A percentile compares a stretch with the other conserved stretches of the same genome.
phyloP scores from a whole-genome alignment of 2,888 invertebrate genomes.

The Oxystoma pomonae region DNA sequence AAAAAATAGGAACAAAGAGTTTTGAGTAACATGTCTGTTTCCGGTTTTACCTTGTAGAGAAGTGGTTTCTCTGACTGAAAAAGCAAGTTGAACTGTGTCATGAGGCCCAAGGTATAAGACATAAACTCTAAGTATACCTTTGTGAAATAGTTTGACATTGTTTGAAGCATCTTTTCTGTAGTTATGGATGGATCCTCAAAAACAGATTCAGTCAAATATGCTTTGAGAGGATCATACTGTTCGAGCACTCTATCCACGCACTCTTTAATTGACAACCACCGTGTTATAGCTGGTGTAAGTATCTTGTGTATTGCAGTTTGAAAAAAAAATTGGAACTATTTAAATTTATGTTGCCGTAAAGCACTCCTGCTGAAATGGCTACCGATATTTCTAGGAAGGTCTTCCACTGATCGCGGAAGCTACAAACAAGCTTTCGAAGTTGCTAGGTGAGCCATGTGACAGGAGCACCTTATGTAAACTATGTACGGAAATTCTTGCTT shows the following conservation, averaged over 20 bases:
- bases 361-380: constrained; percentile 31
- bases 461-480: constrained; percentile 37
- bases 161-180: constrained; percentile 24
- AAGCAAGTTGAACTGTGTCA: constrained; percentile 30
- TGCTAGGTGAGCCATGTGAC: constrained; percentile 37
- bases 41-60: neutral
- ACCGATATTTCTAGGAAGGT: constrained; percentile 32
- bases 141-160: constrained; percentile 32
- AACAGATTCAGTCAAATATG: constrained; percentile 30
- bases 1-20: neutral
- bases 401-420: constrained; percentile 33
- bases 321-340: constrained; percentile 38
- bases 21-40: neutral
- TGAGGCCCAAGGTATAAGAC: constrained; percentile 27
- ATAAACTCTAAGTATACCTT: constrained; percentile 33
- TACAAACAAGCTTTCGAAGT: constrained; percentile 38
- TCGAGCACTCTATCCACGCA: constrained; percentile 39
- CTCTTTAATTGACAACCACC: constrained; percentile 38
- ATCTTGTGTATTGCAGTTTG: constrained; percentile 37
- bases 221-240: constrained; percentile 34
- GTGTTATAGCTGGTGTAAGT: constrained; percentile 26
- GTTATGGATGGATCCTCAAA: constrained; percentile 32
- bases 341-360: constrained; percentile 26
- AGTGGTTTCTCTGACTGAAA: too few relatives aligned
- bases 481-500: constrained; percentile 25